phyloP scores from a whole-genome alignment of 2,113 vertebrate genomes.

The Xenopus laevis region DNA sequence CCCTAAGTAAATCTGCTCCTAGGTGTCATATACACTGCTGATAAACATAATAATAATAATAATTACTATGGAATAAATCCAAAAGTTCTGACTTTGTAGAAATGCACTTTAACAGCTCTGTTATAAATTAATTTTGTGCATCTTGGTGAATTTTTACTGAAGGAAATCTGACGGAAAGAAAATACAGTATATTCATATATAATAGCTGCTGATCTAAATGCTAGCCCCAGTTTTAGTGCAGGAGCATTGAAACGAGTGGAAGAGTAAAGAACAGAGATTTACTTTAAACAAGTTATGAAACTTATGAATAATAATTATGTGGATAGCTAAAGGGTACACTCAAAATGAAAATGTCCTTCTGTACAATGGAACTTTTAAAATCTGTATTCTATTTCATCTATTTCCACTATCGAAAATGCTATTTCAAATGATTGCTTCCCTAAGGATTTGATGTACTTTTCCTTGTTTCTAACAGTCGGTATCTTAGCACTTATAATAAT shows the following conservation, averaged over 20 bases:
- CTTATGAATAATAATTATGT: background rate
- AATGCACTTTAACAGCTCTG: too few relatives aligned
- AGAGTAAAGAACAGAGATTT: too few relatives aligned
- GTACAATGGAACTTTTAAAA: background rate
- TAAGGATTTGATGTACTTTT: background rate
- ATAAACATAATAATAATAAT: too few relatives aligned
- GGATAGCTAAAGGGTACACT: background rate
- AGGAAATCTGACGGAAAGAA: background rate
- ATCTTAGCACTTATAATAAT: background rate
- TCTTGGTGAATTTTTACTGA: background rate
- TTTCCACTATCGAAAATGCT: background rate
- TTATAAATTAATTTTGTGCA: too few relatives aligned
- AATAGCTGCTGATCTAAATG: background rate
- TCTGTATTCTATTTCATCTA: background rate
- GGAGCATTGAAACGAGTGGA: background rate
- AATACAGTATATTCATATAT: background rate
- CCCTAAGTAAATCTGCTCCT: too few relatives aligned
- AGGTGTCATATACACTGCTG: too few relatives aligned
- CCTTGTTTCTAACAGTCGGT: background rate
- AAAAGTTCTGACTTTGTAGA: too few relatives aligned
- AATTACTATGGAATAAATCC: too few relatives aligned
- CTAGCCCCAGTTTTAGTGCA: background rate
- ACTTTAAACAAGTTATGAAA: background rate
- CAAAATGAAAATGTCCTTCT: background rate
- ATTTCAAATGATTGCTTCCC: background rate